These are phyloP conservation scores for Ferdinandea cuprea DNA, from an alignment of 2,888 invertebrate species.

Conservation along the genomic window DNA sequence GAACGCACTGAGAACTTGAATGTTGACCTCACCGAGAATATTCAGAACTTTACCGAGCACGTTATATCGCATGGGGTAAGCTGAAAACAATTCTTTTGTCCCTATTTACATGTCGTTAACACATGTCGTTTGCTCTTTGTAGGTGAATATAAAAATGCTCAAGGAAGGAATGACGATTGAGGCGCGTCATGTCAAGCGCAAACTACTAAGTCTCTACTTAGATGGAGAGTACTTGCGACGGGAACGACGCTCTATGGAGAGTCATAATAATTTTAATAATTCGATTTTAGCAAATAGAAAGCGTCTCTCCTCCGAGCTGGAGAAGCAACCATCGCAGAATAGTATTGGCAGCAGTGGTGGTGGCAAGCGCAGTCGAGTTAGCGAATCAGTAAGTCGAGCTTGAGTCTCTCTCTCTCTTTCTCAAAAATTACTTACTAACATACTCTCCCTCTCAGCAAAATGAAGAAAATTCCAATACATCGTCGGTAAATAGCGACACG, in stretches of 20 bases:
- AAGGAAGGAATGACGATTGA: constrained; percentile 91
- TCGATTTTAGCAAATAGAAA: constrained; percentile 81
- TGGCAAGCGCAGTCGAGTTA: constrained; percentile 77
- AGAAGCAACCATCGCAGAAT: constrained; percentile 77
- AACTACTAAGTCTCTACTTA: constrained; percentile 89
- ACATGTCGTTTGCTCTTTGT: constrained; percentile 62
- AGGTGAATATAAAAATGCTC: constrained; percentile 86
- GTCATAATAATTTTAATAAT: constrained; percentile 81
- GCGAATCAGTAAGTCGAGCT: constrained; percentile 80
- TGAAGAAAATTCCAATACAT: constrained; percentile 82
- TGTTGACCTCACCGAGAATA: constrained; percentile 96
- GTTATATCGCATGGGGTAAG: constrained; percentile 91
- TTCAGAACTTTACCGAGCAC: constrained; percentile 94
- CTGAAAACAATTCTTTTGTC: constrained; percentile 23
- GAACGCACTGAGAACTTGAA: constrained; percentile 94
- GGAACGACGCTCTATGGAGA: constrained; percentile 87
- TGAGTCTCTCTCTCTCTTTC: background rate
- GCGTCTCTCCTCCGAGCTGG: constrained; percentile 81
- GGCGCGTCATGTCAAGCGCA: constrained; percentile 93
- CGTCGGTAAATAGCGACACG: constrained; percentile 77
- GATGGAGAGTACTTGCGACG: constrained; percentile 88
- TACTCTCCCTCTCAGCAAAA: constrained; percentile 65
- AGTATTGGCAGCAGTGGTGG: constrained; percentile 70
- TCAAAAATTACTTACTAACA: background rate
- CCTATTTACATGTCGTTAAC: constrained; percentile 1